A percentile compares a stretch with the other conserved stretches of the same genome.
phyloP scores from a whole-genome alignment of 2,113 vertebrate species.

The Microtus pennsylvanicus region DNA sequence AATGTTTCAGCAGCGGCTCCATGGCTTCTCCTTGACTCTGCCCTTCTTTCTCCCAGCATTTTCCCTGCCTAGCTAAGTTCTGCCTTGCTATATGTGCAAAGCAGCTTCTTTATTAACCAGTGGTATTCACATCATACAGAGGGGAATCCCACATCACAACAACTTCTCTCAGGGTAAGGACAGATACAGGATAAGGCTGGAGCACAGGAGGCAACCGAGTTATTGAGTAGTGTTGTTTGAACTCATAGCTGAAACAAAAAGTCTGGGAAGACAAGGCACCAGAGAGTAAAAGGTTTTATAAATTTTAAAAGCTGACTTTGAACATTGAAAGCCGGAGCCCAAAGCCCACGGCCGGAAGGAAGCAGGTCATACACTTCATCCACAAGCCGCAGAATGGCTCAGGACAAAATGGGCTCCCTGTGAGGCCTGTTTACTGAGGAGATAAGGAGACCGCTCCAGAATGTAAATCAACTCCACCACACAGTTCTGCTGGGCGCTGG shows the following conservation, averaged over 20 bases:
- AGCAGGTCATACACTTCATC: background rate
- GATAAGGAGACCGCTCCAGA: constrained; percentile 25
- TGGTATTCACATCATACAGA: no score
- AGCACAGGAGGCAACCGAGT: background rate
- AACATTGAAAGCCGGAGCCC: constrained; percentile 36
- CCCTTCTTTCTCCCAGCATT: no score
- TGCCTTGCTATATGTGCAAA: no score
- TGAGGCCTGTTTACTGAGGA: background rate
- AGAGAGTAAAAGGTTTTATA: constrained; percentile 38
- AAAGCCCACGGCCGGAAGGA: background rate
- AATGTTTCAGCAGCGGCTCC: no score
- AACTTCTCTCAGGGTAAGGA: background rate
- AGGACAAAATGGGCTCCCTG: background rate
- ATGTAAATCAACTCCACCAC: constrained; percentile 31
- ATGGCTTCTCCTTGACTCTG: no score
- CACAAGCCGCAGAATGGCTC: background rate
- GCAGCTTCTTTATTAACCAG: no score
- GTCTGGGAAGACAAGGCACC: constrained; percentile 35
- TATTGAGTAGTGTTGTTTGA: constrained; percentile 1
- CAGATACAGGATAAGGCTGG: background rate
- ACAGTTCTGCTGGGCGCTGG: background rate
- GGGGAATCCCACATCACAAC: no score
- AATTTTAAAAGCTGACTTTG: constrained; percentile 54
- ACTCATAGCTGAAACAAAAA: constrained; percentile 51
- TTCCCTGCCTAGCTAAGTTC: no score